A percentile compares a stretch with the other conserved stretches of the same genome.
Conservation (phyloP, 2,797 vertebrate genomes). For the Glossophaga mutica region DNA sequence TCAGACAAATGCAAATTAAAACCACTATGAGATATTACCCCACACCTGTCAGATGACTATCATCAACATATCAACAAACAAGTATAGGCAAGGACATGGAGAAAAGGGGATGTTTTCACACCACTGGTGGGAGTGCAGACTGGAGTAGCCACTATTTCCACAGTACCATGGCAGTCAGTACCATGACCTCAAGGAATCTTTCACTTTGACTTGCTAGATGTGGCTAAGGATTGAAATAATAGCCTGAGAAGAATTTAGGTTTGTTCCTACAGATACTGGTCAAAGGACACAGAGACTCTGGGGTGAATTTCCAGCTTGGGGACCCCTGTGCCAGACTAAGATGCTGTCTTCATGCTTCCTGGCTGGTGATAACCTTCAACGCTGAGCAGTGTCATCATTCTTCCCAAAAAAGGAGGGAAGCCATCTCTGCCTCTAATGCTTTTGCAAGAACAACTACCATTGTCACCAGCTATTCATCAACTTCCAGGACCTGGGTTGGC, state of each 20-base stretch:
- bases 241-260: constrained; percentile 38
- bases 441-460: constrained; percentile 64
- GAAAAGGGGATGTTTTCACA: no score
- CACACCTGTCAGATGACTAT: no score
- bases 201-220: constrained; percentile 58
- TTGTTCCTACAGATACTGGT: constrained; percentile 63
- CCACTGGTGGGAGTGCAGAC: not conserved
- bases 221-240: constrained; percentile 4
- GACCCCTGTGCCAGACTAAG: constrained; percentile 48
- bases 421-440: not conserved
- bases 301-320: not conserved
- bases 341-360: constrained; percentile 38
- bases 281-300: not conserved
- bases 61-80: not conserved
- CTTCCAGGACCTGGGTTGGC: constrained; percentile 75
- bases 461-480: constrained; percentile 70
- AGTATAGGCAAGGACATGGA: not conserved
- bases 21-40: no score
- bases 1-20: not conserved
- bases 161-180: constrained; percentile 28
- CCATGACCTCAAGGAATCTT: constrained; percentile 51
- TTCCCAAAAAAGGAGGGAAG: constrained; percentile 48
- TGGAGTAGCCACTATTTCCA: not conserved
- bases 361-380: constrained; percentile 65
- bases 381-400: constrained; percentile 43